Conservation (phyloP, 2,797 vertebrate genomes). For the Spinibarbus caldwelli region DNA sequence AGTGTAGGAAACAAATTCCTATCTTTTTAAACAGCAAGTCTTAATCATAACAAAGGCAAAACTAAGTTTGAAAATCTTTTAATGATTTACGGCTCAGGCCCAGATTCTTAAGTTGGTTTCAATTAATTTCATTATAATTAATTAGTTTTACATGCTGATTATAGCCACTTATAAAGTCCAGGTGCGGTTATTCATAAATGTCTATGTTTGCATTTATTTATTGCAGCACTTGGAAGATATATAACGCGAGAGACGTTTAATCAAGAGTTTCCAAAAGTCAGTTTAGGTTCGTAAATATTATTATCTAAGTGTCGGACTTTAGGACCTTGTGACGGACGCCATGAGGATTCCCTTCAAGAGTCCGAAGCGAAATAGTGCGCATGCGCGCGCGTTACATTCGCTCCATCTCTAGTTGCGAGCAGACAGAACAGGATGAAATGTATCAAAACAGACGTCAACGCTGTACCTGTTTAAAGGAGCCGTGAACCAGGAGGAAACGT, state of each 20-base stretch:
- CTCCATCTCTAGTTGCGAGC: slow-evolving; percentile 67
- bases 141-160: neutral
- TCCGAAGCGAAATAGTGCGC: slow-evolving; percentile 71
- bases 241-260: slow-evolving; percentile 12
- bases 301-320: slow-evolving; percentile 47
- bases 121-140: slow-evolving; percentile 4
- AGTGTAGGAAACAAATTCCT: neutral
- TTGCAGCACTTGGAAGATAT: neutral
- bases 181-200: neutral
- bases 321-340: slow-evolving; percentile 72
- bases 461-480: slow-evolving; percentile 79
- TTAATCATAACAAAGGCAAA: neutral
- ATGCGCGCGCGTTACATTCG: slow-evolving; percentile 77
- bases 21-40: neutral
- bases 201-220: neutral
- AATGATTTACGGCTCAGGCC: neutral
- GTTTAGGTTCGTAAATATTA: slow-evolving; percentile 20
- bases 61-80: neutral
- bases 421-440: slow-evolving; percentile 71
- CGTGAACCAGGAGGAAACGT: slow-evolving; percentile 58
- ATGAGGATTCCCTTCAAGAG: slow-evolving; percentile 47
- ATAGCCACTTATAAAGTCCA: neutral
- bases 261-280: too few relatives aligned
- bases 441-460: slow-evolving; percentile 74
- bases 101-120: neutral